These are phyloP conservation scores for Scolopax mira DNA, from an alignment of 2,113 vertebrate genomes.

Conservation along the genomic window DNA sequence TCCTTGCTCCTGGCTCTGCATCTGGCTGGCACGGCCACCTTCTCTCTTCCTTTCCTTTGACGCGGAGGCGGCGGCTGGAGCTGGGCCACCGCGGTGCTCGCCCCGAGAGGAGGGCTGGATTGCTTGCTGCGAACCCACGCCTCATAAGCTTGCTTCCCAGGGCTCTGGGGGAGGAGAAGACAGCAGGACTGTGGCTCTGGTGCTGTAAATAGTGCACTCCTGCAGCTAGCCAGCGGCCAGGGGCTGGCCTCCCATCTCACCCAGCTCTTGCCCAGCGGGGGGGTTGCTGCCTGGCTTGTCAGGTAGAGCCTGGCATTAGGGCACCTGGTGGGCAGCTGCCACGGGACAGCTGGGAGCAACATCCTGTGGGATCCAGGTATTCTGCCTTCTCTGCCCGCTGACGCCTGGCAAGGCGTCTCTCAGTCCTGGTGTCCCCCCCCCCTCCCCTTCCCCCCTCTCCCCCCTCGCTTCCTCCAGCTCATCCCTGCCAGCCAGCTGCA, in stretches of 20 bases:
- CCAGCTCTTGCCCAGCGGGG: background rate
- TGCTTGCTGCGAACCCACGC: background rate
- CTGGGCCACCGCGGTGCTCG: fast-evolving
- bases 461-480: background rate
- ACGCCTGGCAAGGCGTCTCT: too few species aligned
- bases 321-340: too few species aligned
- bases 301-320: too few species aligned
- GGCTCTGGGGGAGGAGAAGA: background rate
- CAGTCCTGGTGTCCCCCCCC: too few species aligned
- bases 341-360: too few species aligned
- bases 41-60: background rate
- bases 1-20: slow-evolving; percentile 16
- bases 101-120: background rate
- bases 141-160: background rate
- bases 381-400: too few species aligned
- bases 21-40: background rate
- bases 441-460: too few species aligned
- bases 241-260: background rate
- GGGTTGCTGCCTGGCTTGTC: background rate
- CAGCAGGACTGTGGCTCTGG: background rate
- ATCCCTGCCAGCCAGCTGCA: background rate
- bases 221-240: background rate
- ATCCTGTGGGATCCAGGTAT: too few species aligned
- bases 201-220: slow-evolving; percentile 18
- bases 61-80: background rate